These are phyloP conservation scores for Prenolepis imparis DNA, from an alignment of 2,888 invertebrate genomes.

Conservation along the genomic window DNA sequence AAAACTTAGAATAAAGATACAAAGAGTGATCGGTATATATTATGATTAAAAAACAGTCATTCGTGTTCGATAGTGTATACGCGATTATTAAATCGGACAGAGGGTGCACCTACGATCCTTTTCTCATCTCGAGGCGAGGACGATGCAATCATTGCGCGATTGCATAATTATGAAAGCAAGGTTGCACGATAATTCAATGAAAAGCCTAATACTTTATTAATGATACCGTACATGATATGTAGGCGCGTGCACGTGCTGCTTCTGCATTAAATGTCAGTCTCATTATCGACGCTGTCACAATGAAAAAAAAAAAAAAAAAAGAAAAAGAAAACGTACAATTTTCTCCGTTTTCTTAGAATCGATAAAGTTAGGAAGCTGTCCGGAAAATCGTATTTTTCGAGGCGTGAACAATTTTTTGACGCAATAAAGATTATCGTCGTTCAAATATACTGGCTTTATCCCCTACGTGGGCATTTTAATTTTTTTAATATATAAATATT, in stretches of 20 bases:
- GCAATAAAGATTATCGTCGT: slow-evolving; percentile 25
- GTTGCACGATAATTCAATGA: slow-evolving; percentile 76
- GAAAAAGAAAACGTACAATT: neutral
- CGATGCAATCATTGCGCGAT: slow-evolving; percentile 64
- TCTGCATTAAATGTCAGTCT: slow-evolving; percentile 60
- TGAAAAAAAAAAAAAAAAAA: neutral
- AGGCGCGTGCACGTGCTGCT: slow-evolving; percentile 47
- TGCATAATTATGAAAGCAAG: slow-evolving; percentile 81
- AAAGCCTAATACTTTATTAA: slow-evolving; percentile 73
- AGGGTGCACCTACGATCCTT: slow-evolving; percentile 28
- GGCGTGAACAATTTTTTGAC: slow-evolving; percentile 10
- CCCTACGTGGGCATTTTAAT: neutral
- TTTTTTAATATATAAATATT: too few relatives aligned
- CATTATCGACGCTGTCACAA: slow-evolving; percentile 49
- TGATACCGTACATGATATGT: slow-evolving; percentile 59
- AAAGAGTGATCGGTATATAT: neutral
- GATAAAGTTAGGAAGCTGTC: neutral
- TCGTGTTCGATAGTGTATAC: slow-evolving; percentile 8
- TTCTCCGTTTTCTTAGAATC: neutral
- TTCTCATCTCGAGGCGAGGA: slow-evolving; percentile 47
- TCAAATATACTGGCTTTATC: slow-evolving; percentile 33
- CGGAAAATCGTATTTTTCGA: slow-evolving; percentile 34
- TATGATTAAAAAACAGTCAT: neutral
- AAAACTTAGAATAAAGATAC: neutral
- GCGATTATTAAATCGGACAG: slow-evolving; percentile 5